Conservation (phyloP, 1,140 invertebrate species). For the Diorhabda elongata region DNA sequence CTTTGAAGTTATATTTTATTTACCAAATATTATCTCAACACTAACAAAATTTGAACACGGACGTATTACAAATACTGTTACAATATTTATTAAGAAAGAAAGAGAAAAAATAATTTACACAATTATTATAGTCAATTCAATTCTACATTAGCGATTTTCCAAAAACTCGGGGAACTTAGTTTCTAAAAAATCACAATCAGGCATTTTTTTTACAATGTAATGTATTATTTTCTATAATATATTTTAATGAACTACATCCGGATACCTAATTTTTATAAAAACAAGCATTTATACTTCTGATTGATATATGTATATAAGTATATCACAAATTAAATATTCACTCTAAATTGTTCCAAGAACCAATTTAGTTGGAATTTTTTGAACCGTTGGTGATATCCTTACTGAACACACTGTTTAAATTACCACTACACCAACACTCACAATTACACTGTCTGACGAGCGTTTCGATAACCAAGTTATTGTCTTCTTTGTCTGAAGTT, state of each 20-base stretch:
- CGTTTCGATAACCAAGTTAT: too few species aligned
- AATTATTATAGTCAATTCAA: slow-evolving; percentile 21
- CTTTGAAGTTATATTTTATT: slow-evolving; percentile 26
- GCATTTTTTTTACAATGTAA: slow-evolving; percentile 24
- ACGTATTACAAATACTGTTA: slow-evolving; percentile 32
- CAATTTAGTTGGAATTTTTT: background rate
- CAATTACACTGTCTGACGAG: too few species aligned
- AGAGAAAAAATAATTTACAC: slow-evolving; percentile 25
- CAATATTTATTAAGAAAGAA: slow-evolving; percentile 7
- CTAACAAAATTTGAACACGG: slow-evolving; percentile 39
- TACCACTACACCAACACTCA: too few species aligned
- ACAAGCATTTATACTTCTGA: background rate
- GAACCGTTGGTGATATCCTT: too few species aligned
- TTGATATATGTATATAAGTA: background rate
- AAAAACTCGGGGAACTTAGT: slow-evolving; percentile 9
- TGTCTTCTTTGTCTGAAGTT: too few species aligned
- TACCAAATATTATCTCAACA: slow-evolving; percentile 34
- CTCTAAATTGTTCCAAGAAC: slow-evolving; percentile 13
- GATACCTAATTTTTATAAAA: background rate
- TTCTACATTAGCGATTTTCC: slow-evolving; percentile 21
- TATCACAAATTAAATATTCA: slow-evolving; percentile 17
- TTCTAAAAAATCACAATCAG: slow-evolving; percentile 24
- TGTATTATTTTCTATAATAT: slow-evolving; percentile 13
- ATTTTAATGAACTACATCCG: slow-evolving; percentile 16
- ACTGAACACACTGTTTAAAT: too few species aligned